Evolutionary conservation across 2,113 vertebrate genomes (phyloP).

Genomic region (Erythrocebus patas): DNA sequence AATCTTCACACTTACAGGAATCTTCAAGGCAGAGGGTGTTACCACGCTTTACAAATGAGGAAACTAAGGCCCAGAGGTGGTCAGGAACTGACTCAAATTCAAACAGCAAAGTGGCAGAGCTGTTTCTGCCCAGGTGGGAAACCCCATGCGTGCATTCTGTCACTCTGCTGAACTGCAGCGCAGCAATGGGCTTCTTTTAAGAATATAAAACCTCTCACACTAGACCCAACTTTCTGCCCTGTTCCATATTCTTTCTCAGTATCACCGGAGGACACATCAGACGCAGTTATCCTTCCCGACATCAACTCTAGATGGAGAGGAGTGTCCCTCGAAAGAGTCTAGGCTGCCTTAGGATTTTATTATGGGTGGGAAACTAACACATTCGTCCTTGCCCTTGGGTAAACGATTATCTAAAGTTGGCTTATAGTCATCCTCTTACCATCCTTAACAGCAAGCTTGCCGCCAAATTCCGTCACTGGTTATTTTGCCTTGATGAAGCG

Average conservation of each 20-base stretch:
- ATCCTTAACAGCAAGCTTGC: not conserved
- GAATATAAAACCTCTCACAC: not conserved
- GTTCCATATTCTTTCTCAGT: not conserved
- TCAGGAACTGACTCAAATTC: not conserved
- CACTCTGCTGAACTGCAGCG: fast-evolving
- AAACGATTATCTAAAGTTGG: not conserved
- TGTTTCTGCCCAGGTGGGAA: not conserved
- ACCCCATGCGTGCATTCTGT: fast-evolving
- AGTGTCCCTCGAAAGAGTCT: not conserved
- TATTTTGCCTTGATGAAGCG: fast-evolving
- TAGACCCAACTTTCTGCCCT: not conserved
- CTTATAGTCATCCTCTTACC: not conserved
- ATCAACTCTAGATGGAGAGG: not conserved
- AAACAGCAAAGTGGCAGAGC: not conserved
- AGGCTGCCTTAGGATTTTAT: not conserved
- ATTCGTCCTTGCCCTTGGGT: not conserved
- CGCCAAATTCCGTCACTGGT: fast-evolving
- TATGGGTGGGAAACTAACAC: fast-evolving
- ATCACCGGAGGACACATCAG: not conserved
- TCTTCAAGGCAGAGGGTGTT: too few relatives aligned
- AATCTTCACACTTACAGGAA: not conserved
- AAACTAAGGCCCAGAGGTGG: not conserved
- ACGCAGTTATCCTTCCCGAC: fast-evolving
- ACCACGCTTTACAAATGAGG: too few relatives aligned
- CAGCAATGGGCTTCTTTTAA: not conserved